Evolutionary conservation across 2,797 vertebrate genomes (phyloP).

Genomic region (Gadopsis marmoratus): DNA sequence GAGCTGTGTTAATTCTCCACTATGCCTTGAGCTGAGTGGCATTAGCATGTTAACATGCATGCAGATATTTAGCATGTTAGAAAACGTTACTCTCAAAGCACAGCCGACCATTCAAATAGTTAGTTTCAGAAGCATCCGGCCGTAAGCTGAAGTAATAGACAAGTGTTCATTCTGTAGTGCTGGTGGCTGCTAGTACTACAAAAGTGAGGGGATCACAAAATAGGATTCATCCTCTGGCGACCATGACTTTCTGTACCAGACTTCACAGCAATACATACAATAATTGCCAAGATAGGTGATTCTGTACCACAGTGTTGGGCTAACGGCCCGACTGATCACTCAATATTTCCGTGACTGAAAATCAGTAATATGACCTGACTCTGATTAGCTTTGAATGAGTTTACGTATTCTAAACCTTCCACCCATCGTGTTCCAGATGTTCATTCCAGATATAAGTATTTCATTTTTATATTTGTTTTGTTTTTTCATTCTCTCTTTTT

Average conservation of each 20-base stretch:
- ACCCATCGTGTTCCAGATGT: neutral
- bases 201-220: neutral
- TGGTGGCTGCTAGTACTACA: neutral
- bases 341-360: neutral
- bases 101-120: neutral
- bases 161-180: neutral
- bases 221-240: neutral
- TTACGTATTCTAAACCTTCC: neutral
- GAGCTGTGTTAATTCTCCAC: neutral
- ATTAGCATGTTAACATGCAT: neutral
- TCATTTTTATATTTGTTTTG: no score
- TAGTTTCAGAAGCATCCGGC: neutral
- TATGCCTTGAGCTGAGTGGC: conserved; percentile 6
- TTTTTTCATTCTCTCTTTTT: neutral
- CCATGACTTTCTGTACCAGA: neutral
- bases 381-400: conserved; percentile 1
- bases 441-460: neutral
- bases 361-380: neutral
- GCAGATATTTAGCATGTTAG: no score
- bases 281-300: neutral
- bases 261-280: neutral
- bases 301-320: neutral
- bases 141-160: neutral
- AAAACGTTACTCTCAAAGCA: neutral
- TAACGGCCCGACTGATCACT: no score